Conservation (phyloP, 2,113 vertebrate genomes). For the Baryphthengus martii region DNA sequence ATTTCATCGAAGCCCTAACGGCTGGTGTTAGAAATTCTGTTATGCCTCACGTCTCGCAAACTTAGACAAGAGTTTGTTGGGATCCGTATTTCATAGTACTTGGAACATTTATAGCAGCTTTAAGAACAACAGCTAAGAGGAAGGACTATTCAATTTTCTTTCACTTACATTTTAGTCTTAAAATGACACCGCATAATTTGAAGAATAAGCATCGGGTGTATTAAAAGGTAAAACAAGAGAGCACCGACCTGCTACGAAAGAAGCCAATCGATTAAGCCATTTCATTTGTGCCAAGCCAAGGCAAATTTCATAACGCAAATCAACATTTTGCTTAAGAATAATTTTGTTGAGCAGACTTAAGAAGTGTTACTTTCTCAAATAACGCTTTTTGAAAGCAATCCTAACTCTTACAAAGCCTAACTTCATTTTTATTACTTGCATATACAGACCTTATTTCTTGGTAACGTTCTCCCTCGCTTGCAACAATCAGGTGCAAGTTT, state of each 20-base stretch:
- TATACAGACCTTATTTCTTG: background rate
- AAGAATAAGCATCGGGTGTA: background rate
- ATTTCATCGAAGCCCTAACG: background rate
- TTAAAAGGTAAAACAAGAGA: constrained; percentile 44
- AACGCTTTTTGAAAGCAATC: background rate
- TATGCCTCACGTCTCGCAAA: background rate
- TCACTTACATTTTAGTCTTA: background rate
- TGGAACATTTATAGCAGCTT: background rate
- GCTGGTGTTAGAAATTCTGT: background rate
- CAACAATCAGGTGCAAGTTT: background rate
- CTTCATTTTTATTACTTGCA: background rate
- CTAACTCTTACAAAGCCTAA: constrained; percentile 8
- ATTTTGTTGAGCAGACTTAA: constrained; percentile 29
- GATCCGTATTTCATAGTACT: background rate
- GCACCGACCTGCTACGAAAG: constrained; percentile 29
- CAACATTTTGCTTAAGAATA: constrained; percentile 46
- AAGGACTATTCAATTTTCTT: background rate
- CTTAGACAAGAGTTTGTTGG: background rate
- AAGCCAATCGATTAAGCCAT: background rate
- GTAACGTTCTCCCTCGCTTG: background rate
- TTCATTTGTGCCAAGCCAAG: constrained; percentile 37
- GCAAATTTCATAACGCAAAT: constrained; percentile 33
- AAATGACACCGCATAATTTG: background rate
- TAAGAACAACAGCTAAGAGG: background rate
- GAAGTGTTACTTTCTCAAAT: background rate